phyloP scores from a whole-genome alignment of 2,797 vertebrate species.

The Mus spretus region DNA sequence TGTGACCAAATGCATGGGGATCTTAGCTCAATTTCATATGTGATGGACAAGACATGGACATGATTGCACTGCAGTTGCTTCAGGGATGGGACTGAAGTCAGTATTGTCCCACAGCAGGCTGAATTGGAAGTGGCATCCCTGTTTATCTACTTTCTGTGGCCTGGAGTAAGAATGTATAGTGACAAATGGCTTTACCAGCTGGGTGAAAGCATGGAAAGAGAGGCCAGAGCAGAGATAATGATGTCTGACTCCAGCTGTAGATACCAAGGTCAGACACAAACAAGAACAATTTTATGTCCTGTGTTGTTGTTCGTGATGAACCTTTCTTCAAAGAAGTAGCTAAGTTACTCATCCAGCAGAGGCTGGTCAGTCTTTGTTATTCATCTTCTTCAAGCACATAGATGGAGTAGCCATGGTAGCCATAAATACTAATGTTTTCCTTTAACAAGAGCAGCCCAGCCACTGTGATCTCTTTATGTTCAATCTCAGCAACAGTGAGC shows the following conservation, averaged over 20 bases:
- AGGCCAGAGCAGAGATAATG: constrained; percentile 14
- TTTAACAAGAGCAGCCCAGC: not conserved
- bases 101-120: not conserved
- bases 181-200: constrained; percentile 10
- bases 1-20: not conserved
- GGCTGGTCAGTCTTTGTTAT: not conserved
- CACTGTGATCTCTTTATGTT: not conserved
- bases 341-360: not conserved
- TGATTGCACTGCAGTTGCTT: not conserved
- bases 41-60: not conserved
- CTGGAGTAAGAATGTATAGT: not conserved
- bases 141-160: not conserved
- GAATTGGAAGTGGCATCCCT: not conserved
- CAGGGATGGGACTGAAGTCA: not conserved
- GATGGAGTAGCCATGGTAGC: not conserved
- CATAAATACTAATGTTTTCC: not conserved
- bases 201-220: not conserved
- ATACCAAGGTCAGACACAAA: not conserved
- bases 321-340: not conserved
- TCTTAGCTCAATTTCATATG: not conserved
- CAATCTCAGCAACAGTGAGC: not conserved
- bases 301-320: not conserved
- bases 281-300: not conserved
- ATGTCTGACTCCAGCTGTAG: not conserved
- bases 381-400: not conserved